These are phyloP conservation scores for Drosophila tristis DNA, from an alignment of 1,140 invertebrate genomes.

Conservation along the genomic window DNA sequence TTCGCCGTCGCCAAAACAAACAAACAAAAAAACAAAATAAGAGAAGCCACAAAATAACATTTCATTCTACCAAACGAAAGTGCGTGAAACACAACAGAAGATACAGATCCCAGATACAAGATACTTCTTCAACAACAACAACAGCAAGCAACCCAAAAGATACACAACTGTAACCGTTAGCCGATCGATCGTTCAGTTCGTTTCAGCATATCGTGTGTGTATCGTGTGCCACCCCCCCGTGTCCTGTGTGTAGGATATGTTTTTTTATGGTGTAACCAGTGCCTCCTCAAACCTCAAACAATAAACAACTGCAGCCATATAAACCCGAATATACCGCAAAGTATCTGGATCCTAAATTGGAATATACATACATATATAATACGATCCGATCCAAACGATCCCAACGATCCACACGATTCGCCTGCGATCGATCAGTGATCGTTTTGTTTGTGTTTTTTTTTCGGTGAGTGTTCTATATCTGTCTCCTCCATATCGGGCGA, in stretches of 20 bases:
- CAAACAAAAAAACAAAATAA: constrained; percentile 16
- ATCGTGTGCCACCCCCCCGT: constrained; percentile 6
- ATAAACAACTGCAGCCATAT: constrained; percentile 25
- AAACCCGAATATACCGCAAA: neutral
- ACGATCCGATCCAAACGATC: constrained; percentile 1
- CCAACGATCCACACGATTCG: constrained; percentile 22
- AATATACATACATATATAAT: neutral
- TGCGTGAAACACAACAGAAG: constrained; percentile 15
- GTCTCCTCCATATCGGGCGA: neutral
- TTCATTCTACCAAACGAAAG: too few relatives aligned
- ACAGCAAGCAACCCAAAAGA: constrained; percentile 1
- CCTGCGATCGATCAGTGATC: neutral
- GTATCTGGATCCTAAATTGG: constrained; percentile 26
- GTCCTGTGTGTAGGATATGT: constrained; percentile 30
- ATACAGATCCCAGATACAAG: constrained; percentile 8
- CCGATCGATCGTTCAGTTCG: too few relatives aligned
- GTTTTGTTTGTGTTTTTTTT: constrained; percentile 67
- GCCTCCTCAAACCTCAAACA: constrained; percentile 25
- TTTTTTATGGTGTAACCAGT: constrained; percentile 57
- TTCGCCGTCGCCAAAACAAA: constrained; percentile 32
- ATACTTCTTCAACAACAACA: neutral
- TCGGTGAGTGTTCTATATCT: constrained; percentile 55
- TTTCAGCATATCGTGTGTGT: constrained; percentile 5
- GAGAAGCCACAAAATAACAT: too few relatives aligned
- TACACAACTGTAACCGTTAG: constrained; percentile 7